Base-by-base conservation (phyloP, 2,888 invertebrate species). In the Lasioglossum figueresi region DNA sequence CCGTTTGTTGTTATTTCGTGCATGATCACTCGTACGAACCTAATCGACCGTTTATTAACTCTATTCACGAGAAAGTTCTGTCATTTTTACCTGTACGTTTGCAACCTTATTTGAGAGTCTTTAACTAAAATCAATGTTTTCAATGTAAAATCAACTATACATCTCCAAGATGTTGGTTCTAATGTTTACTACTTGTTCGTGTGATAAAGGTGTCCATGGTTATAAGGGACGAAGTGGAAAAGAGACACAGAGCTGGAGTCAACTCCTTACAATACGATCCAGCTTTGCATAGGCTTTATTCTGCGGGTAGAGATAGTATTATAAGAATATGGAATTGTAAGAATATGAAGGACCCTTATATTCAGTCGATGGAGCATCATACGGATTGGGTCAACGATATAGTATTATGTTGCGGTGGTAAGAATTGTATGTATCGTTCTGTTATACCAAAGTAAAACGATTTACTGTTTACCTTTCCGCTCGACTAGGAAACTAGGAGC, bases 371-470 rank as follows among this genome's bases (percentile, higher is more conserved):
- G 99, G 99, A 99, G 95, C 99, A 99, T 95, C 99, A 99, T 95
- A 99, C 99, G 4, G 99, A 99, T 95, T 99, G 99, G 99, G 99
- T 99, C 75, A 99, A 99, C 95, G 99, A 99, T 95, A 99, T 99
- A 94, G 98, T 99, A 63, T 96, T 99, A 45, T 99, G 99, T 95
- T 99, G 99, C 95, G 98, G 98, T 88, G 99, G 99, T 59, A 97
- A 98, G 95, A 99, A 99, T 95, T 96, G 98, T 98, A 95, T 95
- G 96, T 89, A 74, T 10, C 63, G 12, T 40, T 37, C 5, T 43
- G 12, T 76, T 56, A 6, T 16, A 66, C 10, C 12, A 14, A 70
- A n/a, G 12, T 40, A 40, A 14, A n/a, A 12, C 3, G 14, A 37
- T 37, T 37, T 16, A 16, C 4, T 68, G 10, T 23, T n/a, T 68